A percentile compares a stretch with the other conserved stretches of the same genome.
Evolutionary conservation across 2,888 invertebrate genomes (phyloP).

Genomic region (Acanthosepion esculentum): DNA sequence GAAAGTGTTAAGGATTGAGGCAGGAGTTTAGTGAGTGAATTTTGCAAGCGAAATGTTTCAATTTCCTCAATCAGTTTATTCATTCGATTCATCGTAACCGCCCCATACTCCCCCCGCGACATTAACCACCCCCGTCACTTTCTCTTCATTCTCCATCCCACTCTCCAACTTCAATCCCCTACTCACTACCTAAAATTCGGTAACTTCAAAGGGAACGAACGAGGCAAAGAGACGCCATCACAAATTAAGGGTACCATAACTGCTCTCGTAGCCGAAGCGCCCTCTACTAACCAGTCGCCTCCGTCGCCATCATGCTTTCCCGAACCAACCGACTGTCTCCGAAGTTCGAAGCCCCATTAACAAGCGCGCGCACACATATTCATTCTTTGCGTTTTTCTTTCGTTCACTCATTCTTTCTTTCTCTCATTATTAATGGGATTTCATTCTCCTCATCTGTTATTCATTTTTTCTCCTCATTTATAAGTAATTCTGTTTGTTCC

Average conservation of each 20-base stretch:
- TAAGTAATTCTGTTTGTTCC: no score
- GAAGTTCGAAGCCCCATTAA: constrained; percentile 3
- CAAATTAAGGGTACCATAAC: constrained; percentile 22
- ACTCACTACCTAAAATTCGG: background rate
- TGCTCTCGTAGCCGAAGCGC: background rate
- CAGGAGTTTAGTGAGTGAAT: background rate
- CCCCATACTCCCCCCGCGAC: background rate
- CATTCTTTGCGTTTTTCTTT: no score
- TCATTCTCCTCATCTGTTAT: background rate
- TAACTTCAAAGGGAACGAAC: background rate
- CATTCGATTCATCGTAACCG: background rate
- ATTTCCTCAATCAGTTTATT: constrained; percentile 33
- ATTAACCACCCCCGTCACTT: background rate
- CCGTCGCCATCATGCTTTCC: background rate
- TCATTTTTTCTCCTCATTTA: background rate
- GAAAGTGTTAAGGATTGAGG: background rate
- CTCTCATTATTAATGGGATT: no score
- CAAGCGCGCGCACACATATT: background rate
- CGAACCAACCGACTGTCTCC: constrained; percentile 21
- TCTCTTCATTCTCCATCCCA: background rate
- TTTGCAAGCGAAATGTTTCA: constrained; percentile 33
- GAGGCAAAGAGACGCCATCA: constrained; percentile 22
- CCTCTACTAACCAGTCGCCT: background rate
- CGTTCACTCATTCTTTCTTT: no score
- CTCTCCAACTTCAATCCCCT: background rate